Percentiles rank a stretch among this genome's conserved stretches.
These are phyloP conservation scores for Calypte anna DNA, from an alignment of 2,113 vertebrate genomes.

Conservation along the genomic window DNA sequence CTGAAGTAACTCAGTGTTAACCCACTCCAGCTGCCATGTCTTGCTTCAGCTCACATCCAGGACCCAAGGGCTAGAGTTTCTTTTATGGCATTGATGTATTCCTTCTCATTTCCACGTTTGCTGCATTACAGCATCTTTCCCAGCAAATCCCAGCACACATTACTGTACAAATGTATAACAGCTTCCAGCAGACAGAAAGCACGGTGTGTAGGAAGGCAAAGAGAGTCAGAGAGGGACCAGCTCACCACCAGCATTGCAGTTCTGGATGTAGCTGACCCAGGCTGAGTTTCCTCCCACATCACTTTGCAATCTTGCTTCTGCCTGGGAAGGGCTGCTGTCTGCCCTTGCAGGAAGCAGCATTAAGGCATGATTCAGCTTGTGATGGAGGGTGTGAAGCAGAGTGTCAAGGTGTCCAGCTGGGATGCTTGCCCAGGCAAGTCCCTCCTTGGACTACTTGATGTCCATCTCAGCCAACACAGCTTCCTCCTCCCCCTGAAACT, in stretches of 20 bases:
- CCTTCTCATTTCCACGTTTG: not conserved
- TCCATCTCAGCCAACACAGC: rapidly evolving
- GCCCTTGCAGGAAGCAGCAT: not conserved
- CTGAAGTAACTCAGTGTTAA: not conserved
- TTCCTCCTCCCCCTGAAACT: not conserved
- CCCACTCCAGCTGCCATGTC: not conserved
- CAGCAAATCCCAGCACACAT: not conserved
- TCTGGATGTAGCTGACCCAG: not conserved
- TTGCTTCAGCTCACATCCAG: not conserved
- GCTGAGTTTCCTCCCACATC: not conserved
- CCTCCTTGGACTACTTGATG: not conserved
- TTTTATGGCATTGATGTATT: not conserved
- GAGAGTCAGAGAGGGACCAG: rapidly evolving
- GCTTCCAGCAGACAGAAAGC: not conserved
- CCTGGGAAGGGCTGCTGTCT: not conserved
- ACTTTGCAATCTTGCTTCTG: not conserved
- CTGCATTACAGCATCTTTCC: not conserved
- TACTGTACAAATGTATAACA: rapidly evolving
- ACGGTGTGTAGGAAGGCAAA: not conserved
- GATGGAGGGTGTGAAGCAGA: not conserved
- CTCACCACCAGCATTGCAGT: not conserved
- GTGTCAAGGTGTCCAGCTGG: not conserved
- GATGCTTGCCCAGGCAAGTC: not conserved
- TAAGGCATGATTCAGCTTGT: not conserved
- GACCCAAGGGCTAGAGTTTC: not conserved